Percentiles rank a stretch among this genome's conserved stretches.
Conservation (phyloP, 2,113 vertebrate genomes). For the Spermophilus dauricus region DNA sequence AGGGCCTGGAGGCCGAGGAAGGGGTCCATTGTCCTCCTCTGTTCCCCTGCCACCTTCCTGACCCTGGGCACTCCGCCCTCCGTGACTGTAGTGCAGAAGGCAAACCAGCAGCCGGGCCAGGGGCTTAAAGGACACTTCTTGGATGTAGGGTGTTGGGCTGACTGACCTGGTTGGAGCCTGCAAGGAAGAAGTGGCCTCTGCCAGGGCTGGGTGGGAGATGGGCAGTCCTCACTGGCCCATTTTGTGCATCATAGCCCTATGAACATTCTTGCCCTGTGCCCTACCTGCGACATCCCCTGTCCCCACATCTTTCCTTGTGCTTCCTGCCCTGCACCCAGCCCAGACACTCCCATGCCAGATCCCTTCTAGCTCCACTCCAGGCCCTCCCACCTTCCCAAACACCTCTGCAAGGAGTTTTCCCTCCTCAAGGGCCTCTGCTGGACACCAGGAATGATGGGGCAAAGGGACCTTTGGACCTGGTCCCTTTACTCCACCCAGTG, state of each 20-base stretch:
- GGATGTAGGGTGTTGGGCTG: too few relatives aligned
- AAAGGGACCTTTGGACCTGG: neutral
- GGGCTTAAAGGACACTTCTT: neutral
- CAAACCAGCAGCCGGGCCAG: neutral
- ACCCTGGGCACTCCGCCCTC: neutral
- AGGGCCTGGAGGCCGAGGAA: neutral
- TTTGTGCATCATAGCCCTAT: too few relatives aligned
- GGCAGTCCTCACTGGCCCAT: neutral
- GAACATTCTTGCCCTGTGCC: neutral
- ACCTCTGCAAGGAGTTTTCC: neutral
- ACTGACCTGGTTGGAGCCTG: neutral
- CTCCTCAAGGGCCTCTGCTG: slow-evolving; percentile 2
- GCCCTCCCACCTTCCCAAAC: neutral
- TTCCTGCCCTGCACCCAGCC: neutral
- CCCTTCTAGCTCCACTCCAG: neutral
- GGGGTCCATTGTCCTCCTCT: rapidly evolving
- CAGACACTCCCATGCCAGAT: neutral
- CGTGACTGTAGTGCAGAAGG: neutral
- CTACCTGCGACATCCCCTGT: neutral
- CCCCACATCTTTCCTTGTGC: neutral
- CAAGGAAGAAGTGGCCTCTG: neutral
- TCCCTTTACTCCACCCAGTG: neutral
- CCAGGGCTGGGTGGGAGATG: neutral
- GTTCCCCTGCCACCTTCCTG: neutral
- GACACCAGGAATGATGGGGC: neutral